Base-by-base conservation (phyloP, 2,888 invertebrate genomes). In the Caenorhabditis afra region DNA sequence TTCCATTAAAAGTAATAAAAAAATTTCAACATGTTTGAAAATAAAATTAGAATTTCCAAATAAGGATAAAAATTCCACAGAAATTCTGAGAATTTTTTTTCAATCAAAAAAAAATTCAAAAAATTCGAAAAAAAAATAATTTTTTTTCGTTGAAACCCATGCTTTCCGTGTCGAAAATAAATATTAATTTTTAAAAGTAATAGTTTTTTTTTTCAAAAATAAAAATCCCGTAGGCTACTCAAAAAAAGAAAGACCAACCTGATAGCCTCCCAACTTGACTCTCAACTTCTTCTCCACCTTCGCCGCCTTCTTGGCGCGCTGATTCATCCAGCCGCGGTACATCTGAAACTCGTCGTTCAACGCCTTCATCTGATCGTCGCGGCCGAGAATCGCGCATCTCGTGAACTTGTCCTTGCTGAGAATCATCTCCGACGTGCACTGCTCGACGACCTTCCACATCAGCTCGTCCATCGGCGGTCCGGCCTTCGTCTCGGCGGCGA, bases 271-370 rank as follows among this genome's bases (percentile, higher is more conserved):
- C 4, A 97, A 94, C n/a, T 98, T 92, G 70, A 98, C 95, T 91
- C 96, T 94, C 29, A 99, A 92, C 91, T 97, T 98, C 91, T 97
- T 98, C 91, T 99, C 99, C 93, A 97, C 94, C 92, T 97, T 99
- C 0, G 96, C 95, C 61, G 98, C 97, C 73, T 94, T 94, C 91
- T 97, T 98, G 0, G 98, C 97, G 91, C 98, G 96, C 84, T 94
- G 94, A 0, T 96, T 95, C 98, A 99, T 99, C 91, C 97, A 97
- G 75, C 93, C 94, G 82, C 97, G 93, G 91, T 98, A 97, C 76
- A 88, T 85, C 62, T 87, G 84, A 76, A 88, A 87, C 53, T 87
- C 81, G 14, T 79, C 78, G 45, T 85, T 78, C 41, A 89, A 82
- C 29, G 88, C 88, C 59, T 90, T 88, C 62, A 87, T 79, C 61